These are phyloP conservation scores for Apogon talboti DNA, from an alignment of 2,797 vertebrate genomes.

Conservation along the genomic window DNA sequence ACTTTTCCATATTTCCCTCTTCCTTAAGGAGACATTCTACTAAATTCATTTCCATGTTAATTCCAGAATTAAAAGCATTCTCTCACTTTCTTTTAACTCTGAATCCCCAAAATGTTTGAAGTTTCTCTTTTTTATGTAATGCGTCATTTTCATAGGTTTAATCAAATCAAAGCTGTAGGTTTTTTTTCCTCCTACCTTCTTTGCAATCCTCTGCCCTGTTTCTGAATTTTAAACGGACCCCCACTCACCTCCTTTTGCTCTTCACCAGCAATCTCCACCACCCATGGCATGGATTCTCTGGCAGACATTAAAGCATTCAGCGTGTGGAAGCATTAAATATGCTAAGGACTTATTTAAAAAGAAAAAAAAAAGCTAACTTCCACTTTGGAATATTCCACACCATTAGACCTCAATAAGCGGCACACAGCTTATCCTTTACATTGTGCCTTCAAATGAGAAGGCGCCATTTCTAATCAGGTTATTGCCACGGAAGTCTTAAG, in stretches of 20 bases:
- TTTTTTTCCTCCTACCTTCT: conserved; percentile 49
- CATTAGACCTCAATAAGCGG: conserved; percentile 58
- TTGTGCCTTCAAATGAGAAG: conserved; percentile 74
- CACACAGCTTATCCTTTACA: conserved; percentile 73
- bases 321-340: conserved; percentile 79
- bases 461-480: conserved; percentile 77
- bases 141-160: conserved; percentile 65
- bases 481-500: conserved; percentile 75
- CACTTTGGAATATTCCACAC: conserved; percentile 65
- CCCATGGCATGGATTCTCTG: conserved; percentile 61
- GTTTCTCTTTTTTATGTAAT: conserved; percentile 65
- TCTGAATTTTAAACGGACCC: conserved; percentile 72
- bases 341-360: conserved; percentile 72
- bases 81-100: conserved; percentile 61
- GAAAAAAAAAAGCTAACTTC: conserved; percentile 30
- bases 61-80: conserved; percentile 66
- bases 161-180: conserved; percentile 75
- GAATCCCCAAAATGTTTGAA: conserved; percentile 63
- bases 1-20: conserved; percentile 24
- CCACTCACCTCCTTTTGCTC: conserved; percentile 62
- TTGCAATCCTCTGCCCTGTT: conserved; percentile 53
- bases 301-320: conserved; percentile 71
- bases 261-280: conserved; percentile 59
- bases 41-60: conserved; percentile 66
- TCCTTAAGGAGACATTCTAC: conserved; percentile 1